Base-by-base conservation (phyloP, 2,888 invertebrate genomes). In the Sesia apiformis region DNA sequence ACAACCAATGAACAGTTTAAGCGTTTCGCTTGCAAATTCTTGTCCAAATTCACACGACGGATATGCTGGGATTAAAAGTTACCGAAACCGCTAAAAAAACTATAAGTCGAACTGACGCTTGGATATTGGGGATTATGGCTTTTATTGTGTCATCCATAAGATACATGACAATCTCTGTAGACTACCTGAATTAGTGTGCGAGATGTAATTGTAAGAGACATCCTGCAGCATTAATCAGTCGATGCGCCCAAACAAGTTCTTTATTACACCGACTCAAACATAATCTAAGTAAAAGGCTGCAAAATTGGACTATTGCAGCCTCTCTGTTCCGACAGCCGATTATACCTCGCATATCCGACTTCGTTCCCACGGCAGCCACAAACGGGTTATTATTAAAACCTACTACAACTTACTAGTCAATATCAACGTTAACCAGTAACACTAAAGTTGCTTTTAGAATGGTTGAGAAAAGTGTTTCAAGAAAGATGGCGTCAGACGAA, bases 371-470 rank as follows among this genome's bases (percentile, higher is more conserved):
- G 88, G 80, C 84, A 76, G 78, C 78, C 74, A 74, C 84, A 86
- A 87, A 88, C 88, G 80, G 81, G 88, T 88, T 87, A 88, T 89
- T 88, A 88, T 87, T 87, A 87, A 87, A 87, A 86, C 86, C 79
- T 76, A 78, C 78, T 76, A 58, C 65, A 57, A 6, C 43, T 56
- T 61, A 53, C 78, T 75, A 59, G 56, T 58, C 49, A 83, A 68
- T 72, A 63, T 63, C 61, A 61, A 73, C 78, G 66, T 64, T 83
- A 76, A 52, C 5, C 3, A 46, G 6, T 41, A 2, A 23, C 4
- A 0, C 5, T 73, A 84, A 59, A 71, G 76, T 70, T 51, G 53
- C 64, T 62, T 74, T 75, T 78, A 54, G 60, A 58, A 62, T 64
- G 65, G 57, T 65, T 57, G 52, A 52, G 55, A 52, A 52, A 63